Conservation (phyloP, 2,888 invertebrate species). For the Drosophila sordidula region DNA sequence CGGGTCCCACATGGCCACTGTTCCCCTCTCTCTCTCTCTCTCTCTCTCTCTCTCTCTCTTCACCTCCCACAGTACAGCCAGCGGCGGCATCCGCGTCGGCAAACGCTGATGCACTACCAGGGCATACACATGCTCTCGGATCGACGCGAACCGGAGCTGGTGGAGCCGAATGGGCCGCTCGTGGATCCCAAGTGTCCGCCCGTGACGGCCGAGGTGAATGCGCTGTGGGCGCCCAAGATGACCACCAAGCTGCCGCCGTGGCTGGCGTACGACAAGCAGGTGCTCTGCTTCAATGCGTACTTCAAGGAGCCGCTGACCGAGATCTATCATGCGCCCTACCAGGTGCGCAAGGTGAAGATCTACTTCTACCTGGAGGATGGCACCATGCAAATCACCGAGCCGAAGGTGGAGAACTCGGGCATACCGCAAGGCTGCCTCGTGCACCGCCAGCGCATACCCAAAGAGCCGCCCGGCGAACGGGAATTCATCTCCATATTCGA, state of each 20-base stretch:
- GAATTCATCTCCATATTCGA: conserved; percentile 94
- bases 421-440: conserved; percentile 93
- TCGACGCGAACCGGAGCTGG: conserved; percentile 86
- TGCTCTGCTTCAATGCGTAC: conserved; percentile 85
- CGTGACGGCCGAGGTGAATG: conserved; percentile 87
- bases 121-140: conserved; percentile 88
- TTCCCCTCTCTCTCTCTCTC: no score
- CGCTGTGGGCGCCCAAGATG: conserved; percentile 91
- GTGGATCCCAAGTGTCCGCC: conserved; percentile 85
- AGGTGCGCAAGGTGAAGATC: conserved; percentile 92
- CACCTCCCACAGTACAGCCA: conserved; percentile 84
- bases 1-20: neutral
- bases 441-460: conserved; percentile 92
- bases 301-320: conserved; percentile 89
- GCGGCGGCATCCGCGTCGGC: conserved; percentile 83
- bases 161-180: conserved; percentile 86
- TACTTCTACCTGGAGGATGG: conserved; percentile 96
- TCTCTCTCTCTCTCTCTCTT: neutral
- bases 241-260: conserved; percentile 92
- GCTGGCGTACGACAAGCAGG: conserved; percentile 95
- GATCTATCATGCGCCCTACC: conserved; percentile 87
- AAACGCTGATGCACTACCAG: conserved; percentile 87
- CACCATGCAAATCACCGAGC: conserved; percentile 94
- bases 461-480: conserved; percentile 90
- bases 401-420: conserved; percentile 93